A percentile compares a stretch with the other conserved stretches of the same genome.
phyloP scores from a whole-genome alignment of 2,888 invertebrate genomes.

The Hirtodrosophila alboralis region DNA sequence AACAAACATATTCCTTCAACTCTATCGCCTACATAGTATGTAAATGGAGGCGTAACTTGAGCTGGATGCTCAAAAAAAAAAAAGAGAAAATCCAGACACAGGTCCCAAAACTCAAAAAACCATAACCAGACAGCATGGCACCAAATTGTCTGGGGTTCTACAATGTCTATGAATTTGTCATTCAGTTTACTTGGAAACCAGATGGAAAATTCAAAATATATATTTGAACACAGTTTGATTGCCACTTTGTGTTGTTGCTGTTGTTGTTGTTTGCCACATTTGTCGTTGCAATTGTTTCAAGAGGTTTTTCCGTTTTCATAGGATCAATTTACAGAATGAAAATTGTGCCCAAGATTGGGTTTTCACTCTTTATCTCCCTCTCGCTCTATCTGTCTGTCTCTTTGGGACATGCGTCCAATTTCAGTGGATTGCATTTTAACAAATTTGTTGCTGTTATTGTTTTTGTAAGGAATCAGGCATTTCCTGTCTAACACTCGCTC shows the following conservation, averaged over 20 bases:
- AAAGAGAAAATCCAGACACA: conserved; percentile 1
- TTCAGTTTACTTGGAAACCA: conserved; percentile 73
- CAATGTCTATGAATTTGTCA: conserved; percentile 5
- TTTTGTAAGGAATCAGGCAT: conserved; percentile 52
- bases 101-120: conserved; percentile 13
- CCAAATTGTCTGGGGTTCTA: conserved; percentile 47
- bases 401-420: conserved; percentile 60
- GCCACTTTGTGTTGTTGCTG: conserved; percentile 18
- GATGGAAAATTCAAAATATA: conserved; percentile 59
- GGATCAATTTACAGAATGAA: conserved; percentile 67
- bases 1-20: too few species aligned
- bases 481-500: conserved; percentile 50
- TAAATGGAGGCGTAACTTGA: conserved; percentile 45
- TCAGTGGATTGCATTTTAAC: conserved; percentile 51
- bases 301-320: conserved; percentile 75
- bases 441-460: conserved; percentile 54
- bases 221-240: conserved; percentile 6
- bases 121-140: conserved; percentile 71
- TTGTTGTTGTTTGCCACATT: conserved; percentile 46
- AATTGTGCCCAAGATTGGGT: conserved; percentile 14
- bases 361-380: background rate
- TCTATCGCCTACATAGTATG: background rate
- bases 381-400: background rate
- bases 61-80: conserved; percentile 6
- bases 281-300: conserved; percentile 51